Conservation (phyloP, 2,797 vertebrate species). For the Catharus ustulatus region DNA sequence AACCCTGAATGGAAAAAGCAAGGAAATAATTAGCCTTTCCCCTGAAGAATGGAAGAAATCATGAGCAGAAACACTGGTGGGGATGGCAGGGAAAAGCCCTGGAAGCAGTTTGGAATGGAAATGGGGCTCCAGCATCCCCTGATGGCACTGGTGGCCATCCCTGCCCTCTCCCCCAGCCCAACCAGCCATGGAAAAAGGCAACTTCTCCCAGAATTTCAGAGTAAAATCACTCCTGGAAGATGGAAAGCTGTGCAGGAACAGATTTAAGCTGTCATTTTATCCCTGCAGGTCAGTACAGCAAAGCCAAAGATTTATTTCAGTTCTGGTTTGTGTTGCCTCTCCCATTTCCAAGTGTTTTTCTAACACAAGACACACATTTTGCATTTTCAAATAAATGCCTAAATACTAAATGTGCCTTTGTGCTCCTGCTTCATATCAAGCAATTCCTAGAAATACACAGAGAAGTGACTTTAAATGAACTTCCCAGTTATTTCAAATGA, state of each 20-base stretch:
- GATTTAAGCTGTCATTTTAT: neutral
- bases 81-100: neutral
- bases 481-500: neutral
- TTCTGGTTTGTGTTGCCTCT: neutral
- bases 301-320: neutral
- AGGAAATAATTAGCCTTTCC: slow-evolving; percentile 21
- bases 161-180: neutral
- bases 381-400: neutral
- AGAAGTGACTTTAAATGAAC: slow-evolving; percentile 20
- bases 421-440: neutral
- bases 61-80: neutral
- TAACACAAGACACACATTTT: neutral
- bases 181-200: neutral
- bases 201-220: neutral
- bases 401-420: neutral
- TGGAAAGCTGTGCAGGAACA: neutral
- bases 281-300: neutral
- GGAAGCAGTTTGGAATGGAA: neutral
- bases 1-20: neutral
- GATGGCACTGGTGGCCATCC: neutral
- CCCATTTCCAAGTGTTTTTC: neutral
- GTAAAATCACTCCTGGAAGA: neutral
- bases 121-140: neutral
- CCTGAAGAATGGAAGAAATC: neutral
- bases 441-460: neutral